A percentile compares a stretch with the other conserved stretches of the same genome.
These are phyloP conservation scores for Labeo catla DNA, from an alignment of 2,113 vertebrate species.

Conservation along the genomic window DNA sequence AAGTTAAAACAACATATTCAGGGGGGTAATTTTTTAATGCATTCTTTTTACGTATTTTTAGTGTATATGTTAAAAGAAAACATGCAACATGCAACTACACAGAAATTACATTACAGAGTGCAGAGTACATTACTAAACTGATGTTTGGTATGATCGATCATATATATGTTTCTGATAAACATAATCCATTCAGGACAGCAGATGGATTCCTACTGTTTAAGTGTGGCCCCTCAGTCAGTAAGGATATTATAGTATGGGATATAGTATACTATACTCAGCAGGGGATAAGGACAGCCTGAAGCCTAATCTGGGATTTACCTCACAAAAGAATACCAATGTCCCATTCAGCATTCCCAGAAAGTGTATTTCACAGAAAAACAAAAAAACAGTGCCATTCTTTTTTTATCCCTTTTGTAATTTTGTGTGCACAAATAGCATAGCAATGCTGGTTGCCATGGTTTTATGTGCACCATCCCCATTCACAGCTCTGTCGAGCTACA, in stretches of 20 bases:
- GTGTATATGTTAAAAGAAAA: background rate
- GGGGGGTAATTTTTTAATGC: no score
- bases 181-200: background rate
- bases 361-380: conserved; percentile 46
- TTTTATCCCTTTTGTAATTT: conserved; percentile 46
- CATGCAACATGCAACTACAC: background rate
- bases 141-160: background rate
- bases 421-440: conserved; percentile 56
- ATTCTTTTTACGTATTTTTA: background rate
- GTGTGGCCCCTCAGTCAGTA: conserved; percentile 7
- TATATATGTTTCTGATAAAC: background rate
- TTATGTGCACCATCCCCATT: conserved; percentile 60
- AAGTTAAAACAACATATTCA: no score
- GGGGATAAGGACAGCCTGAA: conserved; percentile 57
- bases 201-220: conserved; percentile 12
- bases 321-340: conserved; percentile 76
- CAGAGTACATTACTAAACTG: background rate
- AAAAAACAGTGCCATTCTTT: conserved; percentile 40
- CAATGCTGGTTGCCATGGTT: conserved; percentile 67
- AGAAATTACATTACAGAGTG: background rate
- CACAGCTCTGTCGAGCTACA: conserved; percentile 55
- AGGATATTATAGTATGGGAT: conserved; percentile 19
- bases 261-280: conserved; percentile 23
- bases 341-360: conserved; percentile 61
- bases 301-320: conserved; percentile 47